Conservation (phyloP, 2,113 vertebrate species). For the Aleadryas rufinucha region DNA sequence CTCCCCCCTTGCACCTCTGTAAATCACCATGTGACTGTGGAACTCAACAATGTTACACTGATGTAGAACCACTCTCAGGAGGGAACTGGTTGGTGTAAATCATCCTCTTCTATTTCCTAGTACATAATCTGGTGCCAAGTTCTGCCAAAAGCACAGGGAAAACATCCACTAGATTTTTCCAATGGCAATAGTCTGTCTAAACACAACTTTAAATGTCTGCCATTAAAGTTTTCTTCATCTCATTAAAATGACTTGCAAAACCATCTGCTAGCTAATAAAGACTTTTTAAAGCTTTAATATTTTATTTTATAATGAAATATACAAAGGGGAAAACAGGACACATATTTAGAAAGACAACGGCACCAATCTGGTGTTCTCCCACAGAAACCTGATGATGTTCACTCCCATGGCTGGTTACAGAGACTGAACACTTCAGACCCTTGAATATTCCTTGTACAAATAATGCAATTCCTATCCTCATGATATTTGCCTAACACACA, state of each 20-base stretch:
- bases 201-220: conserved; percentile 25
- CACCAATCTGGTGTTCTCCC: conserved; percentile 30
- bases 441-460: conserved; percentile 16
- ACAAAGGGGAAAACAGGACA: conserved; percentile 1
- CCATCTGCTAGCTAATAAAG: conserved; percentile 63
- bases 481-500: background rate
- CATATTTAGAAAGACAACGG: background rate
- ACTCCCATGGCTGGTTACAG: conserved; percentile 22
- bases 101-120: conserved; percentile 1
- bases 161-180: conserved; percentile 13
- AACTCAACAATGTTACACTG: background rate
- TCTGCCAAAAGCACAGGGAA: background rate
- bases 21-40: background rate
- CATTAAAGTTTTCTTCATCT: conserved; percentile 28
- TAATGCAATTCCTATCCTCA: background rate
- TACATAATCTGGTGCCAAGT: conserved; percentile 6
- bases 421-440: conserved; percentile 7
- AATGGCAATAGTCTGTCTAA: conserved; percentile 24
- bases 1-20: background rate
- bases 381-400: background rate
- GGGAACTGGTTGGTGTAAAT: background rate
- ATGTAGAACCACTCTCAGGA: background rate
- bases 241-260: conserved; percentile 43
- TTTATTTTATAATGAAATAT: conserved; percentile 41
- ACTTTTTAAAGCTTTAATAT: conserved; percentile 35